phyloP scores from a whole-genome alignment of 2,797 vertebrate genomes.

The Neomorphus geoffroyi region DNA sequence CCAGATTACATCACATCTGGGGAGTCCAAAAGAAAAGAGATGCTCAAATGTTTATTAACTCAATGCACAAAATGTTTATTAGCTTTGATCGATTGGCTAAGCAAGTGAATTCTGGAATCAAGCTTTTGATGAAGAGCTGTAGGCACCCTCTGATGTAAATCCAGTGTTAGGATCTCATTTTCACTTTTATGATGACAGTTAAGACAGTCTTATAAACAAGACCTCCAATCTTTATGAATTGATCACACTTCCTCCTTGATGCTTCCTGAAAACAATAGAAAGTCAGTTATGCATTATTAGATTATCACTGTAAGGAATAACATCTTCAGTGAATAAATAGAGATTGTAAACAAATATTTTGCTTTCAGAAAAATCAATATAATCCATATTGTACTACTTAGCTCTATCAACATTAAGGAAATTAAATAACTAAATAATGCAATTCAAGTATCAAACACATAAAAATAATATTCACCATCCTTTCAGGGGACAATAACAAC shows the following conservation, averaged over 20 bases:
- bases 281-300: not conserved
- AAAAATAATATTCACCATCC: not conserved
- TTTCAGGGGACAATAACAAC: not conserved
- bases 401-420: not conserved
- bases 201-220: not conserved
- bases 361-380: constrained; percentile 2
- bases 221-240: not conserved
- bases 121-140: not conserved
- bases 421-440: not conserved
- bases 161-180: not conserved
- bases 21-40: not conserved
- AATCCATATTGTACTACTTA: not conserved
- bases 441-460: constrained; percentile 3
- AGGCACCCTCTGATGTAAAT: not conserved
- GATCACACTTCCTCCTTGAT: not conserved
- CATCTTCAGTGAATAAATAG: not conserved
- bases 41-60: not conserved
- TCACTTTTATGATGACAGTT: not conserved
- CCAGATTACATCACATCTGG: not conserved
- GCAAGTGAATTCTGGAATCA: not conserved
- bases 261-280: not conserved
- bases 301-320: not conserved
- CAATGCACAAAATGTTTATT: too few species aligned
- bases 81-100: not conserved
- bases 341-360: not conserved